phyloP scores from a whole-genome alignment of 1,140 invertebrate genomes.

The Globodera ellingtonae region DNA sequence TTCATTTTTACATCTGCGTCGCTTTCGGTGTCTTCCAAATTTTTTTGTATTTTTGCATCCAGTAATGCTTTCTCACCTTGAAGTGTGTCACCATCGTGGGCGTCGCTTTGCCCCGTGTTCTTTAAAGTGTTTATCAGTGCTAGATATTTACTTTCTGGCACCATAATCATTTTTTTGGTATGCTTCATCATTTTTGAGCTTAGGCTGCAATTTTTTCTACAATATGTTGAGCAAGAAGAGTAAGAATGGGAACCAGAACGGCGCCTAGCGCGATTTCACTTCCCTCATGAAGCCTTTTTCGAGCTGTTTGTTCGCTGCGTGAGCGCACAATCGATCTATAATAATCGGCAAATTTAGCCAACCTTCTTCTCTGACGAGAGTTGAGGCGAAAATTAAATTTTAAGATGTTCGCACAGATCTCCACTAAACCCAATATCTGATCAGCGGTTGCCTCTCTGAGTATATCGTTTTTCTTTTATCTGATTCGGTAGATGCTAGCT shows the following conservation, averaged over 20 bases:
- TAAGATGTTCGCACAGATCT: slow-evolving; percentile 35
- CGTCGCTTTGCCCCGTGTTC: neutral
- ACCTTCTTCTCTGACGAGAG: slow-evolving; percentile 7
- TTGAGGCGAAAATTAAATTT: slow-evolving; percentile 25
- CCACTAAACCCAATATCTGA: slow-evolving; percentile 30
- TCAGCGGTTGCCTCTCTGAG: neutral
- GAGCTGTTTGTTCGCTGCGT: slow-evolving; percentile 14
- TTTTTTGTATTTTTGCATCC: neutral
- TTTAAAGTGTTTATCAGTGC: slow-evolving; percentile 28
- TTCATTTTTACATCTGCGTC: neutral
- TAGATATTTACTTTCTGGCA: slow-evolving; percentile 23
- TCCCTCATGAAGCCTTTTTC: slow-evolving; percentile 35
- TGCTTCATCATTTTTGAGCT: slow-evolving; percentile 7
- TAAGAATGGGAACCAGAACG: slow-evolving; percentile 11
- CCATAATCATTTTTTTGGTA: slow-evolving; percentile 28
- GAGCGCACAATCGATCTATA: slow-evolving; percentile 13
- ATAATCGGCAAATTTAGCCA: slow-evolving; percentile 30
- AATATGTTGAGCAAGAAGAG: slow-evolving; percentile 8
- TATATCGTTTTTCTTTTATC: no score
- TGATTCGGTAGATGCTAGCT: neutral
- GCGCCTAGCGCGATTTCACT: neutral
- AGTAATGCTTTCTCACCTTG: slow-evolving; percentile 4
- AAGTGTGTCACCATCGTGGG: neutral
- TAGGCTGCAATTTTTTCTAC: neutral
- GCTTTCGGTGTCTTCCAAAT: neutral